Base-by-base conservation (phyloP, 2,113 vertebrate species). In the Leuciscus idus region DNA sequence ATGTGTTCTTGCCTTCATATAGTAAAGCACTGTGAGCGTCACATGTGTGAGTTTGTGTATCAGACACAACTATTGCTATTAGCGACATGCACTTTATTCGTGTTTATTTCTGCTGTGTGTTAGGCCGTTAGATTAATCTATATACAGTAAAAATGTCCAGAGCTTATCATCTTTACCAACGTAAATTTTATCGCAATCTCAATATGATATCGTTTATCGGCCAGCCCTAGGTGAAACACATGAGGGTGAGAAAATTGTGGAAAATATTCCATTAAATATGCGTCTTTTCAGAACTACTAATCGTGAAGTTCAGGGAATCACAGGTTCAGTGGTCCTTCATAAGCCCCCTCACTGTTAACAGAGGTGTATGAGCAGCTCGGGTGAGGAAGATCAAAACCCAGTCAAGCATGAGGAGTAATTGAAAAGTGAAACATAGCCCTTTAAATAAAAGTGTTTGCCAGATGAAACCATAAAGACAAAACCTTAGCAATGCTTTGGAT, bases 391-490 rank as follows among this genome's bases (percentile, higher is more conserved):
- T 81, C 77, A 84, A 81, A 85, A 68, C 72, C 68, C 61, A 87
- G 61, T 72, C 28, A 77, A 81, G 81, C 72, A 36, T 75, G 79
- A 86, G 55, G 6, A 72, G 81, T 87, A 80, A 75, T 84, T 86
- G 79, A 86, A 86, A 87, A 84, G 80, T 39, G n/a, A 84, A 62
- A 68, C 59, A 85, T 6, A 74, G 26, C 55, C 36, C 59, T 81
- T 83, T 75, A 84, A 90, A 88, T 84, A 66, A 23, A 66, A 61
- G 55, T n/a, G 74, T 70, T 87, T 62, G 81, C 81, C 86, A 89
- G 87, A 89, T 78, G 52, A 89, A 78, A 75, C 15, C 84, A 84
- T 86, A 83, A 48, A 86, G 76, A 55, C 26, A 43, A 43, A 48
- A 89, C 33, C 68, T 59, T 50, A 46, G 48, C 74, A 76, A 73